Base-by-base conservation (phyloP, 2,797 vertebrate species). In the Austrolebias charrua region DNA sequence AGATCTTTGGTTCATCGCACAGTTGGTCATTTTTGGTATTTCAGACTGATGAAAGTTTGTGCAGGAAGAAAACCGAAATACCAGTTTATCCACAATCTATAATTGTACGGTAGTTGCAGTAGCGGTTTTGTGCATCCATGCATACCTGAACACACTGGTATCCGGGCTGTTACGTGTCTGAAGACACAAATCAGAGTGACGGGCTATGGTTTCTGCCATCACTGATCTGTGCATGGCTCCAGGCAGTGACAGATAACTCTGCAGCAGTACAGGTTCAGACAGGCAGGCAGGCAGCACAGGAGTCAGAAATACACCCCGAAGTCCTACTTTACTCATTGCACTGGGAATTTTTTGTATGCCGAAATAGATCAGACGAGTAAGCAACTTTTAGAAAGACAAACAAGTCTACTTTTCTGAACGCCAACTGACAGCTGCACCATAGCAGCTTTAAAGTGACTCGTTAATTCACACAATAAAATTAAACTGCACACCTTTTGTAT, bases 211-310 rank as follows among this genome's bases (percentile, higher is more conserved):
- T 78, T 35, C 61, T 63, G 31, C 20, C 68, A 58, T 76, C 61
- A 2, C 29, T 68, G 38, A 84, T 80, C 65, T 82, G 58, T 71
- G 44, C 31, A 47, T 2, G 18, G 43, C 74, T 48, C 65, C 35
- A 42, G 60, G 73, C 24, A 57, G 16, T 40, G 57, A 2, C 71
- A 71, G 35, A 78, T 53, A 63, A 55, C 38, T 62, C 46, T 78
- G 60, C 69, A 68, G 67, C 50, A 45, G 38, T 47, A 31, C 72
- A 76, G 58, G 75, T 79, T 78, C 55, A 76, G 62, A 68, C 80
- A 73, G 51, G 67, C 31, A 73, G 51, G 67, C 31, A 47, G 59
- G 24, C 47, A 18, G 16, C 29, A 63, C 20, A 63, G 44, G 40
- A 55, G 15, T 65, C 55, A 55, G 11, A 60, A 64, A 38, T 28